Percentiles rank a stretch among this genome's conserved stretches.
phyloP scores from a whole-genome alignment of 1,140 invertebrate species.

The Steinernema khuongi region DNA sequence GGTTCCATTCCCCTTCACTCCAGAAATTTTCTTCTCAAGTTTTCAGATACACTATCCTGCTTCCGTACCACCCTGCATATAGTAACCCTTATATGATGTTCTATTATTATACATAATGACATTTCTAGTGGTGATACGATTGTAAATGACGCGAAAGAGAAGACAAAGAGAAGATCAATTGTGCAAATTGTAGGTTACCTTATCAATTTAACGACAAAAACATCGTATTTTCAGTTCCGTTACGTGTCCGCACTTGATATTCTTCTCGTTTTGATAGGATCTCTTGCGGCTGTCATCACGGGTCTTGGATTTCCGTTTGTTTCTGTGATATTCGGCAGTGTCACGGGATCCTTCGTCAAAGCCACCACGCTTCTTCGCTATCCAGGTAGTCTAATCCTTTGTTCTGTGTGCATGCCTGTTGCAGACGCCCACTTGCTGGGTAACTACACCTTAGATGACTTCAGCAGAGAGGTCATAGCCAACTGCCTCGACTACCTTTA shows the following conservation, averaged over 20 bases:
- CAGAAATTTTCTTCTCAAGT: too few relatives aligned
- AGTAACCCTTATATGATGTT: too few relatives aligned
- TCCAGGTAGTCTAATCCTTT: slow-evolving; percentile 16
- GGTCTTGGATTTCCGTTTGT: slow-evolving; percentile 42
- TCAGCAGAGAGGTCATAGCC: slow-evolving; percentile 23
- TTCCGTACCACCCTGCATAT: too few relatives aligned
- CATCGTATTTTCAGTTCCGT: slow-evolving; percentile 49
- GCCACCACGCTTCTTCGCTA: slow-evolving; percentile 21
- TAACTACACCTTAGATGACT: slow-evolving; percentile 40
- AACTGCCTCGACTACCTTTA: slow-evolving; percentile 25
- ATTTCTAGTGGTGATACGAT: too few relatives aligned
- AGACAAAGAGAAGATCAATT: too few relatives aligned
- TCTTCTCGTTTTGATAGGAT: slow-evolving; percentile 39
- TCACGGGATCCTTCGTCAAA: slow-evolving; percentile 32
- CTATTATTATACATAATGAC: too few relatives aligned
- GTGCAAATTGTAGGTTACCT: too few relatives aligned
- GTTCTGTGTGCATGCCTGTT: slow-evolving; percentile 8
- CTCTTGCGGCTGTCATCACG: slow-evolving; percentile 30
- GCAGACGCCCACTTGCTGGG: slow-evolving; percentile 32
- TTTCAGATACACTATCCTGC: too few relatives aligned
- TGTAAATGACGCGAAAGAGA: too few relatives aligned
- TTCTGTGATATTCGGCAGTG: slow-evolving; percentile 40
- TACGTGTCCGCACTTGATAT: slow-evolving; percentile 39
- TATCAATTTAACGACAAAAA: too few relatives aligned
- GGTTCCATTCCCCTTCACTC: too few relatives aligned